Evolutionary conservation across 2,797 vertebrate species (phyloP).

Genomic region (Chanos chanos): DNA sequence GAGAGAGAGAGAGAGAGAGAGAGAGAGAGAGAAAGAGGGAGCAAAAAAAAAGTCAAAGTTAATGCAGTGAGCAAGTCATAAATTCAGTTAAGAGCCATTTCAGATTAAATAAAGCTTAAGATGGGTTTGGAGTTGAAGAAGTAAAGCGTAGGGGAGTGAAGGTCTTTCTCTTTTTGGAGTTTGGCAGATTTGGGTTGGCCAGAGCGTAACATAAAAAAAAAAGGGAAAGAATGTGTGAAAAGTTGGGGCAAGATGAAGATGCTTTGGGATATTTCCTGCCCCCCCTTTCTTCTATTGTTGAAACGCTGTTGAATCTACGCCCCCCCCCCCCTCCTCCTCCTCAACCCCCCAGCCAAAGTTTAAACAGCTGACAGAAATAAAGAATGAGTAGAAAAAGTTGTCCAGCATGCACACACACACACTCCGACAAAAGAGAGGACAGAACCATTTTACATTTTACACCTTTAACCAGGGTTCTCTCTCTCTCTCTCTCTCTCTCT

Average conservation of each 20-base stretch:
- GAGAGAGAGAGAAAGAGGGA: constrained; percentile 66
- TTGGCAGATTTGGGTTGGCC: neutral
- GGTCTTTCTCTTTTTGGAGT: constrained; percentile 5
- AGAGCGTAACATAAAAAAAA: neutral
- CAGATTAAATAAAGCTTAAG: constrained; percentile 76
- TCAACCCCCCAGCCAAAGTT: constrained; percentile 32
- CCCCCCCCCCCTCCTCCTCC: constrained; percentile 54
- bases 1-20: neutral
- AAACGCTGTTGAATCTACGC: neutral
- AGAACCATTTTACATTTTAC: no score
- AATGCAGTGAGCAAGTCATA: constrained; percentile 76
- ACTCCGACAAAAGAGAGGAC: no score
- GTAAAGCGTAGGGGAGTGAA: neutral
- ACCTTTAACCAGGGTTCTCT: no score
- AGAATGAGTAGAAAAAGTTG: no score
- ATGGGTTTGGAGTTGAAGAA: constrained; percentile 57
- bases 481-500: neutral
- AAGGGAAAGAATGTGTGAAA: constrained; percentile 54
- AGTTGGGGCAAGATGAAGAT: constrained; percentile 32
- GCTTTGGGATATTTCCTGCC: neutral
- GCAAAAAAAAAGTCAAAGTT: constrained; percentile 69
- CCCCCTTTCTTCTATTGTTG: constrained; percentile 1
- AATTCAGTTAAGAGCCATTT: constrained; percentile 79
- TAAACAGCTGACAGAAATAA: constrained; percentile 58
- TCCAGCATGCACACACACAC: neutral